phyloP scores from a whole-genome alignment of 1,140 invertebrate genomes.

The Chlorops oryzae region DNA sequence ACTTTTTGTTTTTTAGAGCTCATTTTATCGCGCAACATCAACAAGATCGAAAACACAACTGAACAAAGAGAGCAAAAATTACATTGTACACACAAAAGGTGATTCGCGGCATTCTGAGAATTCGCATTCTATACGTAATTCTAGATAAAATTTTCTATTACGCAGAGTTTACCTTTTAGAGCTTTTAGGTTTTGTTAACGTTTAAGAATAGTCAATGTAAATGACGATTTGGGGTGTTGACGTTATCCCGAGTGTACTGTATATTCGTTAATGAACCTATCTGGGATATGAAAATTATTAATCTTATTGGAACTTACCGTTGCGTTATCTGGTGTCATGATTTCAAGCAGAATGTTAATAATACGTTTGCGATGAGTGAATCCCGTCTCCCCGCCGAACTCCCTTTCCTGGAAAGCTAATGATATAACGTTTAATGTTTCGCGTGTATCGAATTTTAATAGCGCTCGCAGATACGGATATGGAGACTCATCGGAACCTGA shows the following conservation, averaged over 20 bases:
- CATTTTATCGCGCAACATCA: no score
- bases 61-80: no score
- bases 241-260: no score
- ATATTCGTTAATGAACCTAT: conserved; percentile 13
- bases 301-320: conserved; percentile 51
- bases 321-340: conserved; percentile 67
- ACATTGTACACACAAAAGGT: no score
- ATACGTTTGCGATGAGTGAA: conserved; percentile 69
- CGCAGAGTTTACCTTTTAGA: no score
- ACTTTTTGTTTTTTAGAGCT: no score
- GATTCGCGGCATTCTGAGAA: no score
- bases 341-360: conserved; percentile 72
- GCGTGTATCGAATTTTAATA: conserved; percentile 79
- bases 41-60: no score
- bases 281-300: no score
- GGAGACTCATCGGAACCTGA: conserved; percentile 60
- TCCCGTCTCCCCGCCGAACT: conserved; percentile 68
- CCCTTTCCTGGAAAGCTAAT: conserved; percentile 80
- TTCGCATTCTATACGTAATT: no score
- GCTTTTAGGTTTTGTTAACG: no score
- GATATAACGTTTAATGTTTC: conserved; percentile 87
- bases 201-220: not conserved
- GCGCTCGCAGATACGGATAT: conserved; percentile 73
- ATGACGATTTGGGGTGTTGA: conserved; percentile 8
- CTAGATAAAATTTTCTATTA: no score